These are phyloP conservation scores for Rhabdomys dilectus DNA, from an alignment of 2,113 vertebrate species.

Conservation along the genomic window DNA sequence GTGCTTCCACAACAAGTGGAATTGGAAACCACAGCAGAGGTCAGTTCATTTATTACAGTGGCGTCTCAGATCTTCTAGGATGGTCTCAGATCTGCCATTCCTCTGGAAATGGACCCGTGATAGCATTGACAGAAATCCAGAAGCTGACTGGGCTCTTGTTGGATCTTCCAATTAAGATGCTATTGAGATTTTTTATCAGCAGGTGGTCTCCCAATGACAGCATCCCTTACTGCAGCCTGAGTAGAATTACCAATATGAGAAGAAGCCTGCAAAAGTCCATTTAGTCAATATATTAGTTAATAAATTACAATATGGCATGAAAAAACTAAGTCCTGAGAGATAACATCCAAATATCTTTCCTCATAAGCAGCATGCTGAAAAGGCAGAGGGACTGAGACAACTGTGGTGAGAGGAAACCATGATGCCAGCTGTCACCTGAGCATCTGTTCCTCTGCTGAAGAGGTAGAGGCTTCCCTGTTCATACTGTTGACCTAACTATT, in stretches of 20 bases:
- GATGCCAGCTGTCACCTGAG: neutral
- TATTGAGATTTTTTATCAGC: slow-evolving; percentile 76
- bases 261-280: slow-evolving; percentile 80
- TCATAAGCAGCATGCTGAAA: neutral
- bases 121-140: slow-evolving; percentile 2
- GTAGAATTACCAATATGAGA: slow-evolving; percentile 77
- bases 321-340: neutral
- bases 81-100: neutral
- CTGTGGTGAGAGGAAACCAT: neutral
- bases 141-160: neutral
- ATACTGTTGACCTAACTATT: neutral
- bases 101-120: slow-evolving; percentile 14
- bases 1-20: slow-evolving; percentile 57
- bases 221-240: slow-evolving; percentile 54
- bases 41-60: slow-evolving; percentile 56
- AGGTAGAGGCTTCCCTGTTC: neutral
- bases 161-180: neutral
- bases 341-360: slow-evolving; percentile 11
- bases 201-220: slow-evolving; percentile 24
- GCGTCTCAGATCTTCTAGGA: neutral
- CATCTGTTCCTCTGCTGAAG: neutral
- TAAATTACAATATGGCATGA: neutral
- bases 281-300: slow-evolving; percentile 38
- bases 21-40: neutral
- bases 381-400: neutral